Base-by-base conservation (phyloP, 2,888 invertebrate species). In the Phrixothrix hirtus region DNA sequence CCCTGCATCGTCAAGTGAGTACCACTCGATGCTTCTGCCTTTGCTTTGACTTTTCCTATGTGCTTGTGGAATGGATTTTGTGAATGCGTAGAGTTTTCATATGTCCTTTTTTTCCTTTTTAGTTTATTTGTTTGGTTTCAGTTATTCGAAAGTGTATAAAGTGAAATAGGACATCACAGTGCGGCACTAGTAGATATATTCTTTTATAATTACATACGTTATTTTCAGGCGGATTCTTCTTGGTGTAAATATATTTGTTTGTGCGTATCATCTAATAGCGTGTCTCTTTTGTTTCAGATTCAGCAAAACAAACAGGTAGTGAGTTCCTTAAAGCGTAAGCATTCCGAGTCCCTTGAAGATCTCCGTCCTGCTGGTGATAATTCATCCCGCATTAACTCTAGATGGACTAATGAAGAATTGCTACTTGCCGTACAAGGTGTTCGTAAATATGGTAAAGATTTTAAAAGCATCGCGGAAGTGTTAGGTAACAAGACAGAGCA, bases 1-100 rank as follows among this genome's bases (percentile, higher is more conserved):
- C 94, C 70, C 84, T 95, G 71, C 95, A 95, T 81, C 87, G 94
- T 85, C 93, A 94, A 90, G 95, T 95, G 88, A 86, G 90, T 84
- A 77, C 67, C 66, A 50, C 47, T 21, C 34, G 35, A 41, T 41
- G 47, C 44, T 51, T 44, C 47, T 34, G 49, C 42, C 32, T 51
- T 29, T 38, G 38, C 38, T 38, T 38, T 38, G 14, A 26, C 26
- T 42, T 25, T 34, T 42, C 35, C 26, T 38, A 10, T 54, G 35
- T 49, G 49, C 50, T 51, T 54, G 44, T 51, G 54, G 48, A 54
- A 48, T 54, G 54, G 34, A 35, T 48, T 30, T 39, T 41, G n/a
- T 39, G 51, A 45, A 41, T 42, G 42, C 29, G 39, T 43, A 47
- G 43, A 30, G 44, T 21, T 41, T 52, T 34, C 17, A 35, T 41